A percentile compares a stretch with the other conserved stretches of the same genome.
These are phyloP conservation scores for Pherbina coryleti DNA, from an alignment of 2,888 invertebrate genomes.

Conservation along the genomic window DNA sequence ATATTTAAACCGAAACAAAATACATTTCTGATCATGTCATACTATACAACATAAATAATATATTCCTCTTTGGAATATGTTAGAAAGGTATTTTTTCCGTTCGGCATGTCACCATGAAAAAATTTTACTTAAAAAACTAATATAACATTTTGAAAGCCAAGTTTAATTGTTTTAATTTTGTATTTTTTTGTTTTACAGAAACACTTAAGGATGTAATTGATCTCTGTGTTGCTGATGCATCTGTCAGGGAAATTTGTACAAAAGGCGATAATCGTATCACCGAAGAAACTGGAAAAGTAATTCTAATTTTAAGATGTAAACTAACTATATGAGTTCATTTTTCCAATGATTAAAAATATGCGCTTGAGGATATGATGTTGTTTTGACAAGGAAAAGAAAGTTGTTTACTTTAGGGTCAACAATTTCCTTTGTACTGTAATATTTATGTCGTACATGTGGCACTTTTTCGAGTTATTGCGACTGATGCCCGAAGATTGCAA, in stretches of 20 bases:
- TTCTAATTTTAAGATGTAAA: background rate
- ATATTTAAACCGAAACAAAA: too few relatives aligned
- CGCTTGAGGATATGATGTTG: constrained; percentile 63
- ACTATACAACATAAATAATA: too few relatives aligned
- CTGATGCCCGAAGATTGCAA: constrained; percentile 64
- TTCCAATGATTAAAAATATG: constrained; percentile 67
- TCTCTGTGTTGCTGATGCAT: constrained; percentile 88
- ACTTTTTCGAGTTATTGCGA: constrained; percentile 46
- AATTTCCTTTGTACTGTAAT: constrained; percentile 41
- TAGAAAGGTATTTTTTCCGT: too few relatives aligned
- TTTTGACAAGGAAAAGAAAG: constrained; percentile 47
- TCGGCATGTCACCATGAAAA: too few relatives aligned
- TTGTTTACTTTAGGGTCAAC: constrained; percentile 37
- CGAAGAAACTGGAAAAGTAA: constrained; percentile 93
- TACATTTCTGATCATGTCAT: too few relatives aligned
- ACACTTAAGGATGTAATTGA: constrained; percentile 89
- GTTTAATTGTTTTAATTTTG: constrained; percentile 33
- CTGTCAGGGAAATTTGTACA: constrained; percentile 92
- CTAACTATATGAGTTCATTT: background rate
- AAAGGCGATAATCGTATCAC: constrained; percentile 87
- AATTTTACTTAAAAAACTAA: too few relatives aligned
- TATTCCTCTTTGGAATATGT: too few relatives aligned
- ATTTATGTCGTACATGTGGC: constrained; percentile 45
- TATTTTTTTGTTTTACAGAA: constrained; percentile 76
- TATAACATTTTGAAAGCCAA: too few relatives aligned